Evolutionary conservation across 2,113 vertebrate species (phyloP), one percentile per base, ranked within the genome.

Genomic region (Sinocyclocheilus maitianheensis): DNA sequence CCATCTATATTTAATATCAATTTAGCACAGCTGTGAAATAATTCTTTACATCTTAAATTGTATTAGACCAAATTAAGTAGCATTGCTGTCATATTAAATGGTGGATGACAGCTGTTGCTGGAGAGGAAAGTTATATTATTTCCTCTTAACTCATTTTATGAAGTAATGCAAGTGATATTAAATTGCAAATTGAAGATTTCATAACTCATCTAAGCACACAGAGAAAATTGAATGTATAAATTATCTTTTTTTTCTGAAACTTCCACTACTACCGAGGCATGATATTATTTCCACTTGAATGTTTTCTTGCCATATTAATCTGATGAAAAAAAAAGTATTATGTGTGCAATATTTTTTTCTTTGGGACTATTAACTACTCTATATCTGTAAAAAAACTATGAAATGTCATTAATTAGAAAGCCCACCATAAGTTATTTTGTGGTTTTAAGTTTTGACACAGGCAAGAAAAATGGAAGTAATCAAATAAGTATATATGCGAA

Each of bases 121-220:
- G 58, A 62, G 43, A 62, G 24, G 5, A 48, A 18, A 48, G 24
- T 37, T 22, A 43, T 22, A 43, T 48, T 13, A 20, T 40, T 76
- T 74, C 14, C 11, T 77, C 26, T 74, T 37, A 62, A 40, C n/a
- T 46, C 0, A 48, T 67, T 67, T 34, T 22, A 85, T 77, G 16
- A 34, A 26, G 60, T 77, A 37, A 18, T 37, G 65, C 16, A 18
- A 9, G 14, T 51, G 5, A 77, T 48, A 65, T 63, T 34, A 48
- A 77, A 77, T 77, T 67, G 26, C 26, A 67, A 51, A 30, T 34
- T 62, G 82, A 37, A 55, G 26, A 20, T 60, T 75, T 63, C 30
- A 46, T 34, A 22, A 77, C n/a, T 34, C 8, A 20, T 20, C n/a
- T 10, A 3, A 84, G 58, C 37, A n/a, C 24, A 16, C 58, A 63